Evolutionary conservation across 2,888 invertebrate genomes (phyloP).

Genomic region (Xanthia icteritia): DNA sequence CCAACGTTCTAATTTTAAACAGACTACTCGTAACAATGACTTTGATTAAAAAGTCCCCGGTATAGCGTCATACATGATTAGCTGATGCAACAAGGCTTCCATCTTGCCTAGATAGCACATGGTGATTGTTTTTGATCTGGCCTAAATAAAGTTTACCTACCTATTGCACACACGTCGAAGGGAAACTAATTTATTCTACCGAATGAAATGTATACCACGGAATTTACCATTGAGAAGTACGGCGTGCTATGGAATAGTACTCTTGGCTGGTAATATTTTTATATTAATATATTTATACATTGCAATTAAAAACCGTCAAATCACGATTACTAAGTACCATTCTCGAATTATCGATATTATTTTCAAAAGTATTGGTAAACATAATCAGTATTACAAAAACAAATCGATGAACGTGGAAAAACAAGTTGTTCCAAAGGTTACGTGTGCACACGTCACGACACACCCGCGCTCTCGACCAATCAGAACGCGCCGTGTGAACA

Average conservation of each 20-base stretch:
- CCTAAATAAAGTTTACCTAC: not conserved
- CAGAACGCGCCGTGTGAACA: constrained; percentile 75
- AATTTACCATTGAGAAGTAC: not conserved
- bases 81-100: constrained; percentile 60
- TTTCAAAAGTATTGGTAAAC: constrained; percentile 25
- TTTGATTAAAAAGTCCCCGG: constrained; percentile 7
- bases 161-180: not conserved
- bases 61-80: constrained; percentile 17
- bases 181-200: not conserved
- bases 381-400: constrained; percentile 67
- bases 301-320: not conserved
- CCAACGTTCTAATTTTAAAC: not conserved
- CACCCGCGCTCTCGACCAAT: constrained; percentile 87
- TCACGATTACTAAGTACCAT: not conserved
- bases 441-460: constrained; percentile 77
- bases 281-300: not conserved
- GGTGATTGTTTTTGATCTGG: constrained; percentile 29
- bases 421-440: constrained; percentile 63
- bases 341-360: constrained; percentile 11
- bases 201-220: not conserved
- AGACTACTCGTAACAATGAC: not conserved
- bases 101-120: constrained; percentile 50
- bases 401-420: constrained; percentile 62
- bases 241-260: not conserved
- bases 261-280: not conserved